Percentiles rank a stretch among this genome's conserved stretches.
Conservation (phyloP, 2,888 invertebrate genomes). For the Volucella inanis region DNA sequence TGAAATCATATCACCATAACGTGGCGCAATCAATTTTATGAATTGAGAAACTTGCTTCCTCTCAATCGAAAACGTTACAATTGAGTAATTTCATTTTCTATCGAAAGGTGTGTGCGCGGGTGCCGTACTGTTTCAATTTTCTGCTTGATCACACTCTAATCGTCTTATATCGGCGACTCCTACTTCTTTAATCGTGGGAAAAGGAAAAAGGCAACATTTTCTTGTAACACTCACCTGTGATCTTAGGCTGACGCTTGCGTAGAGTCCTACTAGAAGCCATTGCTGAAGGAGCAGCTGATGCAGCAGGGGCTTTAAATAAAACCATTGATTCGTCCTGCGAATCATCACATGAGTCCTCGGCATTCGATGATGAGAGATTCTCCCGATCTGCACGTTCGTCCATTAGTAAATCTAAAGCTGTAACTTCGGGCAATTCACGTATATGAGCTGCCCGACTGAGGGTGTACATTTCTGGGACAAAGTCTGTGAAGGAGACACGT, state of each 20-base stretch:
- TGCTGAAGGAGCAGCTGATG: constrained; percentile 70
- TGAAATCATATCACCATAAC: constrained; percentile 77
- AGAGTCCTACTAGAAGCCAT: constrained; percentile 72
- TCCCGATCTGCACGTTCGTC: constrained; percentile 82
- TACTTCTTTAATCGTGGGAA: too few relatives aligned
- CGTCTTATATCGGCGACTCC: constrained; percentile 11
- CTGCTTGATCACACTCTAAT: constrained; percentile 50
- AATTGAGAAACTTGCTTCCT: constrained; percentile 25
- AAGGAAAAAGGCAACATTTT: constrained; percentile 37
- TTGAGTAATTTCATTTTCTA: constrained; percentile 59
- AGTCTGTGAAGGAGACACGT: constrained; percentile 80
- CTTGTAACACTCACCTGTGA: constrained; percentile 81
- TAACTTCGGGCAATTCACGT: constrained; percentile 76
- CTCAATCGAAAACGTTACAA: constrained; percentile 34
- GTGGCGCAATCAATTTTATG: constrained; percentile 52
- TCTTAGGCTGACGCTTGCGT: constrained; percentile 82
- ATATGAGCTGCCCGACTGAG: constrained; percentile 82
- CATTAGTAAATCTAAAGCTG: constrained; percentile 78
- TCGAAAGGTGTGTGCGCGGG: constrained; percentile 33
- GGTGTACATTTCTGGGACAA: constrained; percentile 82
- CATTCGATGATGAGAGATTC: constrained; percentile 76
- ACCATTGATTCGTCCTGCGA: constrained; percentile 80
- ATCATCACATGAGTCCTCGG: constrained; percentile 80
- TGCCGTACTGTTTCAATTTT: constrained; percentile 55
- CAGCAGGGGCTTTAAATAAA: constrained; percentile 78